These are phyloP conservation scores for Holacanthella duospinosa DNA, from an alignment of 2,888 invertebrate genomes.

Conservation along the genomic window DNA sequence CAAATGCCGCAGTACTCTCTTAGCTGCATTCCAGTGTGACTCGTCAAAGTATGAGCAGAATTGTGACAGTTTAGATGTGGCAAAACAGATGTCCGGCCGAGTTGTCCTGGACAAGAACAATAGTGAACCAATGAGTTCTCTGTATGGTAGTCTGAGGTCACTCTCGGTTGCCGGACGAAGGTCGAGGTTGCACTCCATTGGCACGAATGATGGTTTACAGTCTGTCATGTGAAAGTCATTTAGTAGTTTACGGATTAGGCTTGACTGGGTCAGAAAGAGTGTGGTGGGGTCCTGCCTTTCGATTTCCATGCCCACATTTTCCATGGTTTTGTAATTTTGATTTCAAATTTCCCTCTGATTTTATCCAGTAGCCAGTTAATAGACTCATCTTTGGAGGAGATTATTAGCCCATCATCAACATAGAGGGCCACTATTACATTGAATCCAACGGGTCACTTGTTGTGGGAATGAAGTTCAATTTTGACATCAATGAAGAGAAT, in stretches of 20 bases:
- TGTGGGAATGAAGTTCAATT: background rate
- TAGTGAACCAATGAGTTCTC: background rate
- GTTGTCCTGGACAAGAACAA: background rate
- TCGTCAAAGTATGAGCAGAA: too few species aligned
- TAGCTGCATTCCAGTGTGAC: too few species aligned
- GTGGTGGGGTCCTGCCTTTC: background rate
- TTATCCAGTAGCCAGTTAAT: background rate
- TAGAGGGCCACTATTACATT: background rate
- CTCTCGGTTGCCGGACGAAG: background rate
- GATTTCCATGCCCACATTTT: background rate
- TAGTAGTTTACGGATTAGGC: background rate
- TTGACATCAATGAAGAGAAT: background rate
- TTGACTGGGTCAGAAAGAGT: background rate
- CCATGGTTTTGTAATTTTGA: background rate
- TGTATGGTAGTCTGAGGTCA: background rate
- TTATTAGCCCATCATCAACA: background rate
- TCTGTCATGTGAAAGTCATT: background rate
- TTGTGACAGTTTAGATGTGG: background rate
- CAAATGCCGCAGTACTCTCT: too few species aligned
- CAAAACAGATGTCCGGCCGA: background rate
- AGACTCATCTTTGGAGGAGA: background rate
- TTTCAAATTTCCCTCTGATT: background rate
- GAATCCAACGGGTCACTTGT: background rate
- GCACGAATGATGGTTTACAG: background rate
- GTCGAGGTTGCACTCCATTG: background rate